A percentile compares a stretch with the other conserved stretches of the same genome.
phyloP scores from a whole-genome alignment of 1,140 invertebrate genomes.

The Aporrectodea caliginosa region DNA sequence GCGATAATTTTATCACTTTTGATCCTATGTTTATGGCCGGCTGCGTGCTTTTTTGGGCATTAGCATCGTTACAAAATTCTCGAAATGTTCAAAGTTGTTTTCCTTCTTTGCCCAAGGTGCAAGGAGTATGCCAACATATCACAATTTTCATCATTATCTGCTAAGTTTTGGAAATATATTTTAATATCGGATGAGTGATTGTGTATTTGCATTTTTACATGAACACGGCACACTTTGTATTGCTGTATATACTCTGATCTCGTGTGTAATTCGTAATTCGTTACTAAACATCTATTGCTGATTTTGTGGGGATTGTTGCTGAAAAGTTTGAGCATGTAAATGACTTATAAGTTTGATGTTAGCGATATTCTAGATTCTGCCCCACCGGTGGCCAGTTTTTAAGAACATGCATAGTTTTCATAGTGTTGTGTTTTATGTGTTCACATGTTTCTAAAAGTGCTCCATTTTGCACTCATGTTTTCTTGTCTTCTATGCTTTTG shows the following conservation, averaged over 20 bases:
- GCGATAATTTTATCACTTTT: background rate
- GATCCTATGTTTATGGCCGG: background rate
- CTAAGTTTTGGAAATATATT: background rate
- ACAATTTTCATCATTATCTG: background rate
- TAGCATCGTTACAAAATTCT: background rate
- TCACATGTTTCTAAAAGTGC: background rate
- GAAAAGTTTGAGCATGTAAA: background rate
- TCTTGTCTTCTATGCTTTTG: background rate
- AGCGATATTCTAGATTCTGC: background rate
- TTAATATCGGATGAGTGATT: background rate
- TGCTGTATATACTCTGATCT: slow-evolving; percentile 1
- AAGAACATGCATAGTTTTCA: background rate
- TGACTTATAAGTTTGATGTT: background rate
- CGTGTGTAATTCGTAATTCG: background rate
- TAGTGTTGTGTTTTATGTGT: background rate
- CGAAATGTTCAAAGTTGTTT: background rate
- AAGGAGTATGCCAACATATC: background rate
- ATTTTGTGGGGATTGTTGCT: background rate
- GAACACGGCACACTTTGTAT: background rate
- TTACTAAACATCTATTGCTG: background rate
- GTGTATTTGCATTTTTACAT: background rate
- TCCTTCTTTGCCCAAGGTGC: background rate
- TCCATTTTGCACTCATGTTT: background rate
- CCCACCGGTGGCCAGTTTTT: background rate
- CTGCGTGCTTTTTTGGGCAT: background rate